Percentiles rank a stretch among this genome's conserved stretches.
Conservation (phyloP, 1,140 invertebrate species). For the Brachionus manjavacas region DNA sequence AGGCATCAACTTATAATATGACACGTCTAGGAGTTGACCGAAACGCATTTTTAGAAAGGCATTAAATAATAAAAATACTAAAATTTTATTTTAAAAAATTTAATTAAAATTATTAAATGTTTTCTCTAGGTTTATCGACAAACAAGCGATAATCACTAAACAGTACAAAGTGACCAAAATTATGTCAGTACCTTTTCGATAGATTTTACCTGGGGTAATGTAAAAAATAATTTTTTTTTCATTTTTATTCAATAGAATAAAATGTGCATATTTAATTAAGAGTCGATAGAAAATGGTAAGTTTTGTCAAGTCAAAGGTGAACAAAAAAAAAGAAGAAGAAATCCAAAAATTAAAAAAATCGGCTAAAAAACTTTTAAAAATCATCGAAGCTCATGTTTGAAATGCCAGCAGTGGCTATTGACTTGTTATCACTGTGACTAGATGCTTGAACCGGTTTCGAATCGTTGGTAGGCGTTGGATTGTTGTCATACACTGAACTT, state of each 20-base stretch:
- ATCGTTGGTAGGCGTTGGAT: constrained; percentile 9
- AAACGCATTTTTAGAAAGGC: too few relatives aligned
- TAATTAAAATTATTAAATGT: too few relatives aligned
- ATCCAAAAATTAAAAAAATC: not conserved
- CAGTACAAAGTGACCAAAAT: too few relatives aligned
- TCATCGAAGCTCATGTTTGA: constrained; percentile 42
- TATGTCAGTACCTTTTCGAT: too few relatives aligned
- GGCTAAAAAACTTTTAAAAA: not conserved
- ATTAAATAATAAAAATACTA: too few relatives aligned
- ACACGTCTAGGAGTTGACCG: too few relatives aligned
- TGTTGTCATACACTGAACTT: not conserved
- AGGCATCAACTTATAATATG: too few relatives aligned
- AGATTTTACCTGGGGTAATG: too few relatives aligned
- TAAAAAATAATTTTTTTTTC: not conserved
- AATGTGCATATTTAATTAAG: not conserved
- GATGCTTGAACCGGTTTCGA: not conserved
- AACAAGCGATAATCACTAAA: too few relatives aligned
- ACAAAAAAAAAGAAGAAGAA: not conserved
- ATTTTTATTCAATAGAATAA: not conserved
- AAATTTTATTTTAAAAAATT: too few relatives aligned
- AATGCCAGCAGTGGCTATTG: not conserved
- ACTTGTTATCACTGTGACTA: not conserved
- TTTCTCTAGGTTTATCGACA: too few relatives aligned
- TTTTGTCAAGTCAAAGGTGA: not conserved
- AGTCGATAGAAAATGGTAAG: not conserved